A percentile compares a stretch with the other conserved stretches of the same genome.
phyloP scores from a whole-genome alignment of 2,113 vertebrate genomes.

The Neodontobutis hainanensis region DNA sequence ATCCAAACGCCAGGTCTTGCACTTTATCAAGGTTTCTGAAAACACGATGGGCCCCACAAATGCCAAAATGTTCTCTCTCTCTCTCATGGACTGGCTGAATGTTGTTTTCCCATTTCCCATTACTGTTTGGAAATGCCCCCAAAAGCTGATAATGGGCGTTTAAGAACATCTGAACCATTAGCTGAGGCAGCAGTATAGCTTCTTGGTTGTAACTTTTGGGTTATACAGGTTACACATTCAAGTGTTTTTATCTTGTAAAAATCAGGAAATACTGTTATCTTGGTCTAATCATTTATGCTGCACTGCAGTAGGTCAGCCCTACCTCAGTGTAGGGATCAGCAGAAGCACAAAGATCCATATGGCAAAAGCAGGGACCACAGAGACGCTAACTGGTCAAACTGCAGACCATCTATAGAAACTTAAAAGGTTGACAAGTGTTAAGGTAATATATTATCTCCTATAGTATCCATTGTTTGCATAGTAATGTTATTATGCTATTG shows the following conservation, averaged over 20 bases:
- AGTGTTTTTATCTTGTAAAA: neutral
- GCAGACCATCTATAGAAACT: neutral
- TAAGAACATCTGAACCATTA: neutral
- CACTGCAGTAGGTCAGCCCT: neutral
- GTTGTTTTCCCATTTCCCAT: slow-evolving; percentile 16
- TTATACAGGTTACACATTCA: neutral
- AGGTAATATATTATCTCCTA: neutral
- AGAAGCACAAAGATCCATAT: neutral
- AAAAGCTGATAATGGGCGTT: neutral
- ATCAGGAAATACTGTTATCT: neutral
- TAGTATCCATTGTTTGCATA: too few species aligned
- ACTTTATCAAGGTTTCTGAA: slow-evolving; percentile 69
- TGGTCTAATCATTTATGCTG: neutral
- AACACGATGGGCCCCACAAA: slow-evolving; percentile 51
- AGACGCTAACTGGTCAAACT: neutral
- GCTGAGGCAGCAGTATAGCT: neutral
- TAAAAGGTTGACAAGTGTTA: neutral
- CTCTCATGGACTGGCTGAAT: slow-evolving; percentile 8
- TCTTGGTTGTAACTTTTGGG: neutral
- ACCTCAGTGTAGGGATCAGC: slow-evolving; percentile 1
- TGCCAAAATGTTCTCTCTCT: slow-evolving; percentile 45
- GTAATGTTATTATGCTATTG: too few species aligned
- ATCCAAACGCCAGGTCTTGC: slow-evolving; percentile 63
- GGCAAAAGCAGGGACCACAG: neutral
- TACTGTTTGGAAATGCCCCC: slow-evolving; percentile 3